These are phyloP conservation scores for Pristionchus fissidentatus DNA, from an alignment of 2,888 invertebrate genomes.

Conservation along the genomic window DNA sequence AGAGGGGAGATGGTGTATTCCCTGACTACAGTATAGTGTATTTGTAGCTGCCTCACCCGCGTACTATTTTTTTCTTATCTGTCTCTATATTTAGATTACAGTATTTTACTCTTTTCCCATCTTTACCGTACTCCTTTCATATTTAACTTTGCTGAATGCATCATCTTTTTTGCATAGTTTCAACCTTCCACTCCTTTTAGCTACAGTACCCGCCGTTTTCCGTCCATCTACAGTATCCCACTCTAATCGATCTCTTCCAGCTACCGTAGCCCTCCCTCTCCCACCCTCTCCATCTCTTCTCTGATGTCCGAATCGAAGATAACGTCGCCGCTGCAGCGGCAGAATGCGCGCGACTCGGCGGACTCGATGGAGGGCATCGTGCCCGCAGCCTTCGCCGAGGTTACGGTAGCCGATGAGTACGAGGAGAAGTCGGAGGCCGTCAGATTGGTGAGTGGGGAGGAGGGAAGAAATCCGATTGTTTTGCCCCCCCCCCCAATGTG, in stretches of 20 bases:
- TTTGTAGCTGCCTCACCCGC: no score
- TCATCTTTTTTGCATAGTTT: not conserved
- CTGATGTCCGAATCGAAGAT: not conserved
- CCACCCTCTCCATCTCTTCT: not conserved
- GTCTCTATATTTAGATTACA: no score
- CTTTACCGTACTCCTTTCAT: not conserved
- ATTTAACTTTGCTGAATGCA: not conserved
- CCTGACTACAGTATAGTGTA: no score
- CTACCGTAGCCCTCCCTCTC: no score
- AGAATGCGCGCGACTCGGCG: not conserved
- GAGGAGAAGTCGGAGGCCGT: slow-evolving; percentile 21
- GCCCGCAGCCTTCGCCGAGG: not conserved
- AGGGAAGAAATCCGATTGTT: no score
- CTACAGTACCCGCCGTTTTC: not conserved
- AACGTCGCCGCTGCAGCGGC: slow-evolving; percentile 27
- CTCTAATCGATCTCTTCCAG: no score
- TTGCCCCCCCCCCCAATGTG: no score
- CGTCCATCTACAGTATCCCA: not conserved
- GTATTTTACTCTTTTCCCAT: no score
- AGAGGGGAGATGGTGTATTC: no score
- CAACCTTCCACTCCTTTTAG: not conserved
- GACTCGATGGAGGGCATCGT: no score
- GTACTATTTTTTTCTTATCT: no score
- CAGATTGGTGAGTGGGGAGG: not conserved
- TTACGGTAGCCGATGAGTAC: slow-evolving; percentile 29